A percentile compares a stretch with the other conserved stretches of the same genome.
Conservation (phyloP, 2,797 vertebrate genomes). For the Etheostoma perlongum region DNA sequence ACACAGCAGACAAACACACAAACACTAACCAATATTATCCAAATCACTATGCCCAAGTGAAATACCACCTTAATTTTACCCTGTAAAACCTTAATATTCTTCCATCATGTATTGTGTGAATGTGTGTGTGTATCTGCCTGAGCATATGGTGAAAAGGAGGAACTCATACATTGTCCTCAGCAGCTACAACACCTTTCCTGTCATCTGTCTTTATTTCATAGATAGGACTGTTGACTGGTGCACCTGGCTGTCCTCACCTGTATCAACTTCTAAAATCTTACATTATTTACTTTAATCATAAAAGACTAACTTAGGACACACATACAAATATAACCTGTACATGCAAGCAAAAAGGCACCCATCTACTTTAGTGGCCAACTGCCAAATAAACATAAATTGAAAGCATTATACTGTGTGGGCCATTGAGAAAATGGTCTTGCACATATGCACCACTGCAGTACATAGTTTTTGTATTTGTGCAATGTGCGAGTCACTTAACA, state of each 20-base stretch:
- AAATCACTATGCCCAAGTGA: background rate
- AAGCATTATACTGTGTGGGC: slow-evolving; percentile 6
- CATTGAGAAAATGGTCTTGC: slow-evolving; percentile 28
- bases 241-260: slow-evolving; percentile 18
- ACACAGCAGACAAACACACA: slow-evolving; percentile 18
- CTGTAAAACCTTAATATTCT: slow-evolving; percentile 3
- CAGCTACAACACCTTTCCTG: slow-evolving; percentile 37
- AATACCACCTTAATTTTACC: background rate
- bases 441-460: slow-evolving; percentile 33
- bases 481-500: slow-evolving; percentile 65
- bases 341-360: background rate
- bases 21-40: slow-evolving; percentile 5
- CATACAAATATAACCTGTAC: background rate
- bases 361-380: slow-evolving; percentile 7
- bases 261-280: slow-evolving; percentile 3
- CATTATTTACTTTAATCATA: slow-evolving; percentile 8
- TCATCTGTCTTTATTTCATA: slow-evolving; percentile 30
- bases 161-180: slow-evolving; percentile 35
- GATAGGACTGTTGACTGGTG: slow-evolving; percentile 16
- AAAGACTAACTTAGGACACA: slow-evolving; percentile 8
- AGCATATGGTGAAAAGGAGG: slow-evolving; percentile 39
- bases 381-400: slow-evolving; percentile 9
- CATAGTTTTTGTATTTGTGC: slow-evolving; percentile 42
- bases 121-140: background rate
- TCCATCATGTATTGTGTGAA: background rate